Evolutionary conservation across 1,140 invertebrate species (phyloP), one percentile per base, ranked within the genome.

Genomic region (Caenorhabditis inopinata): DNA sequence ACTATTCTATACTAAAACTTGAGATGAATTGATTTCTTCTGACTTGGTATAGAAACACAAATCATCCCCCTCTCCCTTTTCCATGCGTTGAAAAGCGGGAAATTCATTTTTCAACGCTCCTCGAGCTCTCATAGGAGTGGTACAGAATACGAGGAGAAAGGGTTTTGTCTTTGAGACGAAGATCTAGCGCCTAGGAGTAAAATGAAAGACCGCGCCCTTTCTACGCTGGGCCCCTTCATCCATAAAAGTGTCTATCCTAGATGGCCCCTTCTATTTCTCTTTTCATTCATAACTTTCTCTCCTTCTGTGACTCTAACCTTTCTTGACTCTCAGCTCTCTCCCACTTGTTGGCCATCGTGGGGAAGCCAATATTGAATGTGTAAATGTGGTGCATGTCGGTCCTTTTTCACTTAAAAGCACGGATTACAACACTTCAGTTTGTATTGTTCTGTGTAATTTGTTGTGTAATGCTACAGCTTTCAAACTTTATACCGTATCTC

Each of bases 201-300:
- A 68, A 68, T 68, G 58, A 68, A 68, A 68, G 35, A 35, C 47
- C 29, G 45, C 47, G 77, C 29, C 77, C 32, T 18, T 78, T 46
- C 51, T 29, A 16, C 46, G 47, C 32, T 27, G 7, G 38, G 32
- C 16, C 42, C 42, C 76, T 68, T 73, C 51, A 68, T 68, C 77
- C 53, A 68, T 79, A 58, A 68, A 58, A 58, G 49, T 58, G 77
- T 68, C 18, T 53, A 35, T 58, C 76, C 2, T 7, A 38, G 58
- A 38, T 42, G 58, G 58, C 38, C 58, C 58, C 58, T 68, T 68
- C 49, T 27, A 46, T 68, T 47, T 29, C 29, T 42, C 53, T 79
- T 48, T 25, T 62, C 29, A 38, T 35, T 68, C 58, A 32, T 68
- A 29, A 32, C 58, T 32, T 68, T 68, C 58, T 68, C 38, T 29